Base-by-base conservation (phyloP, 2,888 invertebrate genomes). In the Melolontha melolontha region DNA sequence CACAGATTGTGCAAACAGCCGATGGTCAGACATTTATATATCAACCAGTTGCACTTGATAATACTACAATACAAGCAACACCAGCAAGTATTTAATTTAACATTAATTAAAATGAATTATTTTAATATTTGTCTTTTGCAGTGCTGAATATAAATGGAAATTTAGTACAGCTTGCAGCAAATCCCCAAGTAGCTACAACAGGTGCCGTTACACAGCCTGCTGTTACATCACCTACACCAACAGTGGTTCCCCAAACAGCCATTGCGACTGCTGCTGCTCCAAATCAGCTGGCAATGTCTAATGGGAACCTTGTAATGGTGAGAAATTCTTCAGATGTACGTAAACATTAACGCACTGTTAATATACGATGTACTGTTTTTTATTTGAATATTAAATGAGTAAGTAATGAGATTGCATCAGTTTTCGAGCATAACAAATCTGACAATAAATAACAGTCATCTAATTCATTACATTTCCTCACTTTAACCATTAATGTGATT, bases 11-110 rank as follows among this genome's bases (percentile, higher is more conserved):
- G 40, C 97, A 96, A 81, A 92, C 96, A 0, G 89, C 95, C 0
- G 96, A 96, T 82, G 97, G 97, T 0, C 97, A 97, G 83, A 95
- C 96, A 0, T 93, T 94, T 75, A 89, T 96, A 65, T 95, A 95
- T 81, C 96, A 97, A 80, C 94, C 95, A 0, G 87, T 90, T 39
- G 84, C 88, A 50, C 79, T 90, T 14, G 88, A 89, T 70, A 85
- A 86, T 69, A 73, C 80, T 41, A 83, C 84, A 70, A 83, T 86
- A 59, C 87, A 88, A 71, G 81, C 88, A 0, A 90, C 91, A 80
- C 89, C 89, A 1, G 88, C 89, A 75, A 82, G 83, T 81, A 75
- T 14, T 62, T 55, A 50, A 29, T 4, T 6, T 40, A 41, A 64
- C 14, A 64, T 41, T 51, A 29, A 27, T 41, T 42, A 14, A 10